Base-by-base conservation (phyloP, 2,888 invertebrate species). In the Lissocephala sabroskyi region DNA sequence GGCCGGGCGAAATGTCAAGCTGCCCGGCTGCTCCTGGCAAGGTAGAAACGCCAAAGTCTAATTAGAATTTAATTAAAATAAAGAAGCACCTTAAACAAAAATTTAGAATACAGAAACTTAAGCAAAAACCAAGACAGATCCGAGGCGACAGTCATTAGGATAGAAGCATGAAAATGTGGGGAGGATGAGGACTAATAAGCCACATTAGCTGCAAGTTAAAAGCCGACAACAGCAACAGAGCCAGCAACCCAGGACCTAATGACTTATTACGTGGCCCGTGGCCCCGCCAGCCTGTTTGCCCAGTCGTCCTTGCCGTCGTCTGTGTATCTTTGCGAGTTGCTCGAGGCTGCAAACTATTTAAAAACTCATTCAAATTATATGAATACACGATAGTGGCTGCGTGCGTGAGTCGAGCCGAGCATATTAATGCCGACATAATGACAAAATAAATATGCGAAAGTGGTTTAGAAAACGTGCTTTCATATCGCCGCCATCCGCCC, bases 361-460 rank as follows among this genome's bases (percentile, higher is more conserved):
- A 82, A 82, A 81, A 82, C 77, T 74, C 81, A 81, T 80, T 74
- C 73, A 78, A 80, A 79, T 79, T 78, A 79, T 60, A 56, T 68
- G 65, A 76, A 68, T 68, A 67, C 62, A 74, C 56, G 37, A 52
- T 47, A 51, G 28, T 23, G 44, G 29, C 44, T 39, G 43, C 29
- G 41, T 48, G 45, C 32, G 51, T 28, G 28, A 46, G 45, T 16
- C 33, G 32, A 2, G 14, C 4, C 32, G 49, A 78, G 75, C 75
- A 66, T 77, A 70, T 66, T 76, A 76, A 76, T 75, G 75, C 73
- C 79, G 74, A 77, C 82, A 79, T 82, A 82, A 82, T 83, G 82
- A 82, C 81, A 82, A 82, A 83, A 82, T 83, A 82, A 83, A 82
- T 82, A 82, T 79, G 81, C 79, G 62, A 76, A 79, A 80, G 79